Conservation (phyloP, 2,797 vertebrate genomes). For the Gila robusta region DNA sequence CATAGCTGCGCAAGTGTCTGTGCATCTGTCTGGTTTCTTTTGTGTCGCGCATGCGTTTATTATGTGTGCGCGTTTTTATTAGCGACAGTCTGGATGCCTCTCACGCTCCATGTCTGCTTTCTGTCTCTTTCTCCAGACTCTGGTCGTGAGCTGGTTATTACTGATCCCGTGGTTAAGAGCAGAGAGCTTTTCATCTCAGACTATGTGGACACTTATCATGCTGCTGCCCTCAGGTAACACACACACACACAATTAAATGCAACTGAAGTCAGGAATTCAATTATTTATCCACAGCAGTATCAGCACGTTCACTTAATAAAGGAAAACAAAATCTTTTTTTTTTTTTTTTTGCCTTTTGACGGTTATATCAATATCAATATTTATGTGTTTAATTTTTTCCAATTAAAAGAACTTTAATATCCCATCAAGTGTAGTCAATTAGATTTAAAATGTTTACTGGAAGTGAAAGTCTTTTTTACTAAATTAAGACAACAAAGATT, state of each 20-base stretch:
- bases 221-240: conserved; percentile 94
- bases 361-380: neutral
- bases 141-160: conserved; percentile 96
- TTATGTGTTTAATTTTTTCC: neutral
- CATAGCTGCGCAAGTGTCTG: neutral
- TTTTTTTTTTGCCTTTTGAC: neutral
- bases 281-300: neutral
- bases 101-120: conserved; percentile 40
- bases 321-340: neutral
- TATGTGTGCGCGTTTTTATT: conserved; percentile 57
- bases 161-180: conserved; percentile 97
- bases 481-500: neutral
- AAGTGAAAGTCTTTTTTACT: neutral
- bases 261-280: conserved; percentile 4
- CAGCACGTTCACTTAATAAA: neutral
- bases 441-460: neutral
- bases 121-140: conserved; percentile 83
- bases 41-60: conserved; percentile 23
- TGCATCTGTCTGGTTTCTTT: conserved; percentile 36
- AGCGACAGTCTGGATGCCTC: conserved; percentile 24
- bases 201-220: conserved; percentile 98
- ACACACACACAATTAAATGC: conserved; percentile 38
- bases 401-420: neutral
- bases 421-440: neutral
- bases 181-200: conserved; percentile 99